Percentiles rank a stretch among this genome's conserved stretches.
Evolutionary conservation across 2,888 invertebrate genomes (phyloP).

Genomic region (Dastarcus helophoroides): DNA sequence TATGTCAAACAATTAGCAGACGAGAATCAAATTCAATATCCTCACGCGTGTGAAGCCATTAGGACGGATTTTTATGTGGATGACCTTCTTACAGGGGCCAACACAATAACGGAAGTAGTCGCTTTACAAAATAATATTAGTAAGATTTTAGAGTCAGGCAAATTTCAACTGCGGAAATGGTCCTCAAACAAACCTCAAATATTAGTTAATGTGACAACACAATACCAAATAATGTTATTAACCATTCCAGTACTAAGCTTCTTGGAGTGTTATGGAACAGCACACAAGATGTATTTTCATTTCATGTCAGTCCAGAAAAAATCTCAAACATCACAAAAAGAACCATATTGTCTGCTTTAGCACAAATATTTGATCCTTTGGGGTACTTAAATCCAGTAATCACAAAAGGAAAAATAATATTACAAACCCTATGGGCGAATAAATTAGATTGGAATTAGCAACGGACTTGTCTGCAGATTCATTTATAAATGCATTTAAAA

Average conservation of each 20-base stretch:
- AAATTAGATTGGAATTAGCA: no score
- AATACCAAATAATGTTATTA: no score
- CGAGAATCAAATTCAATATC: not conserved
- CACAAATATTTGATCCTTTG: slow-evolving; percentile 2
- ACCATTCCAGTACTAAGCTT: not conserved
- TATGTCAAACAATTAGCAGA: not conserved
- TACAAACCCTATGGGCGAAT: slow-evolving; percentile 3
- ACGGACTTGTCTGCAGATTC: no score
- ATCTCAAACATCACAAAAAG: slow-evolving; percentile 3
- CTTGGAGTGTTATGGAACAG: not conserved
- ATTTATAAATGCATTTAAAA: no score
- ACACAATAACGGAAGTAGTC: not conserved
- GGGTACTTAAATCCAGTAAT: not conserved
- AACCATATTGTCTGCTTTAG: slow-evolving; percentile 1
- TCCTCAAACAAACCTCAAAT: not conserved
- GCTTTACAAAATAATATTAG: not conserved
- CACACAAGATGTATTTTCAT: not conserved
- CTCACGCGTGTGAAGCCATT: not conserved
- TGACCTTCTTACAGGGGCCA: not conserved
- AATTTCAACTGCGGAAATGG: slow-evolving; percentile 1
- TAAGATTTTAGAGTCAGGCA: not conserved
- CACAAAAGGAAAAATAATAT: not conserved
- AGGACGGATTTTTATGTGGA: not conserved
- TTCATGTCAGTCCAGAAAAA: not conserved
- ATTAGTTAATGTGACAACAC: not conserved